Conservation (phyloP, 2,113 vertebrate species). For the Ursus arctos region DNA sequence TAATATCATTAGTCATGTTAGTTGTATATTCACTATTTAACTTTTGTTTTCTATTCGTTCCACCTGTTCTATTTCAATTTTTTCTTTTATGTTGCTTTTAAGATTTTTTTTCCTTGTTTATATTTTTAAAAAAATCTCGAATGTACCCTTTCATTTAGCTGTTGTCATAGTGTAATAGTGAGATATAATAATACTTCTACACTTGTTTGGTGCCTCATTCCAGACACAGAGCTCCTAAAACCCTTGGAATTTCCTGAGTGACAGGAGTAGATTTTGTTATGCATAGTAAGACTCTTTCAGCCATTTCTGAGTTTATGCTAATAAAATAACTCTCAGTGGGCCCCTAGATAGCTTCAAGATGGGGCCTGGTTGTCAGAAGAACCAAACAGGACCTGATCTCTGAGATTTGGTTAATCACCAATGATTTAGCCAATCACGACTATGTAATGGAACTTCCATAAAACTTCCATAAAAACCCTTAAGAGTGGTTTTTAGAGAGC, state of each 20-base stretch:
- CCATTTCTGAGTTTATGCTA: neutral
- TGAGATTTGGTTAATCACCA: neutral
- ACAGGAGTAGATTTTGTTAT: neutral
- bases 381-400: neutral
- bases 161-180: neutral
- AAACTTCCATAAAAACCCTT: neutral
- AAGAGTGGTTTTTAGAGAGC: neutral
- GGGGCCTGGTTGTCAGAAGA: neutral
- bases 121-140: neutral
- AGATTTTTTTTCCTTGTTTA: neutral
- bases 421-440: neutral
- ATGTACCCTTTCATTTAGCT: neutral
- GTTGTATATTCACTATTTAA: neutral
- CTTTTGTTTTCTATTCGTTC: neutral
- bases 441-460: neutral
- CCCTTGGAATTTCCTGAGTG: neutral
- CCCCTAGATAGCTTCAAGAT: neutral
- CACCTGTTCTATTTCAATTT: neutral
- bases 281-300: neutral
- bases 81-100: neutral
- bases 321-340: neutral
- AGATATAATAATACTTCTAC: neutral
- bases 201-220: neutral
- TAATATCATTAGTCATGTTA: neutral
- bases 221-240: neutral